These are phyloP conservation scores for Gopherus flavomarginatus DNA, from an alignment of 2,113 vertebrate species.

Conservation along the genomic window DNA sequence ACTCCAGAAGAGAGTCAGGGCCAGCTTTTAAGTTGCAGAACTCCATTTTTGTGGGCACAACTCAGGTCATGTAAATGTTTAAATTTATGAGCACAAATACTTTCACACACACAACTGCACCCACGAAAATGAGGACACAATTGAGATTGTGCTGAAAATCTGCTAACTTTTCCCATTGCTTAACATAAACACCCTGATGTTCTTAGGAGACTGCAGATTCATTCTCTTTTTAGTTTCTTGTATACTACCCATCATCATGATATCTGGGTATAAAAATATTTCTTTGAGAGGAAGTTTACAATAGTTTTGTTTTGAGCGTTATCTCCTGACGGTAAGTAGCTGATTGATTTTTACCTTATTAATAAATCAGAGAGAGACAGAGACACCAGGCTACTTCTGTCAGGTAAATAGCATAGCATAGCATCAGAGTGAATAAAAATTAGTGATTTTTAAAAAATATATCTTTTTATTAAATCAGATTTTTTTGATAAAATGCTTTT, in stretches of 20 bases:
- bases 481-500: too few relatives aligned
- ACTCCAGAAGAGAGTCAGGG: fast-evolving
- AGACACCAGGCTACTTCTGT: too few relatives aligned
- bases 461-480: too few relatives aligned
- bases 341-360: too few relatives aligned
- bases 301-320: too few relatives aligned
- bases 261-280: neutral
- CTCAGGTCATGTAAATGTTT: neutral
- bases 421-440: too few relatives aligned
- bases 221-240: neutral
- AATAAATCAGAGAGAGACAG: too few relatives aligned
- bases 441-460: too few relatives aligned
- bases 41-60: fast-evolving
- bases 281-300: neutral
- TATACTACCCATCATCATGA: neutral
- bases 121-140: neutral
- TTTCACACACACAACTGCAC: neutral
- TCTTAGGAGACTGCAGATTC: neutral
- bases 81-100: fast-evolving
- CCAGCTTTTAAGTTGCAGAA: fast-evolving
- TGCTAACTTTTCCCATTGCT: neutral
- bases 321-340: too few relatives aligned
- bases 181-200: neutral
- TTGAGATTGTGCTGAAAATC: neutral
- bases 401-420: too few relatives aligned